Evolutionary conservation across 2,888 invertebrate species (phyloP).

Genomic region (Caenorhabditis sp.): DNA sequence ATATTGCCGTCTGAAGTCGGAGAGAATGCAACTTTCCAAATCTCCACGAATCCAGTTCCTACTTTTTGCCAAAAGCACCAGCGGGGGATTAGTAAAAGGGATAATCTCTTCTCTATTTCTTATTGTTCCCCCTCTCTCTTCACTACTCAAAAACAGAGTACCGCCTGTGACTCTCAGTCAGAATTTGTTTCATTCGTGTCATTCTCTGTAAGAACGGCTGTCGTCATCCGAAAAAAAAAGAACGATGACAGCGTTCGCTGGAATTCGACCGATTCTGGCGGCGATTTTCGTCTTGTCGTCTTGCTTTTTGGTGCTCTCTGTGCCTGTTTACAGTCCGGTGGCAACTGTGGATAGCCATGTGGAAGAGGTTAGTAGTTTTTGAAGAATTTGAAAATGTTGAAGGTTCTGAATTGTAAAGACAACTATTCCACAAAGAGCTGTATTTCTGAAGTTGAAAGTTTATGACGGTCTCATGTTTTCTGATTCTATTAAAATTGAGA

Average conservation of each 20-base stretch:
- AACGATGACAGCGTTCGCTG: background rate
- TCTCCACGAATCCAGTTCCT: background rate
- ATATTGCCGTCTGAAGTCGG: no score
- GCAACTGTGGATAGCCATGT: background rate
- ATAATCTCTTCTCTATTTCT: slow-evolving; percentile 4
- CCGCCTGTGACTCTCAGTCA: background rate
- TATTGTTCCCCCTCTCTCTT: background rate
- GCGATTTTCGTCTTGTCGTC: background rate
- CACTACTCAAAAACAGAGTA: background rate
- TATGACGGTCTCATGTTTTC: no score
- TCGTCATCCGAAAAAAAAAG: no score
- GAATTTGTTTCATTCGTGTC: background rate
- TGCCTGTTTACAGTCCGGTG: background rate
- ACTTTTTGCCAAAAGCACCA: background rate
- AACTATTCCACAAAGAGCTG: no score
- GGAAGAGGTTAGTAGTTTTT: slow-evolving; percentile 6
- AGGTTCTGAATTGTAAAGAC: no score
- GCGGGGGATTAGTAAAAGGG: slow-evolving; percentile 4
- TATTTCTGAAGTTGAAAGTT: no score
- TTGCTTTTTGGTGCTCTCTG: slow-evolving; percentile 9
- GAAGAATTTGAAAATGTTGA: no score
- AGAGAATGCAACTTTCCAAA: background rate
- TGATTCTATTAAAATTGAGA: no score
- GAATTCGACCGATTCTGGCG: background rate
- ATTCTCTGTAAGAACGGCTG: background rate